Conservation (phyloP, 2,797 vertebrate genomes). For the Allenopithecus nigroviridis region DNA sequence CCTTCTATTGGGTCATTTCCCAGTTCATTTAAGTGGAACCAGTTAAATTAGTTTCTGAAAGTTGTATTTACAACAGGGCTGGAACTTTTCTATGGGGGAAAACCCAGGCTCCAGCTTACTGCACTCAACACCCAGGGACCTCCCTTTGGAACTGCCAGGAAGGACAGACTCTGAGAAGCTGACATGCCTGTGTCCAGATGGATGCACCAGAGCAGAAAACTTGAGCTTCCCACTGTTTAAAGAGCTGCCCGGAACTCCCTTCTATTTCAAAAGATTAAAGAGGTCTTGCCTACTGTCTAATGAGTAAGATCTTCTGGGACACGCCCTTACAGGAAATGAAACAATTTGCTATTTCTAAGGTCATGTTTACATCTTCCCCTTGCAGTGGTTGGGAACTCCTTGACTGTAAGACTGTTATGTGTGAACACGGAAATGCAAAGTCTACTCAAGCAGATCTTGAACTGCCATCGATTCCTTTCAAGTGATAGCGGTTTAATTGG, state of each 20-base stretch:
- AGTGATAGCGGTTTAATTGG: constrained; percentile 25
- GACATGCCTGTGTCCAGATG: neutral
- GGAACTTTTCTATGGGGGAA: constrained; percentile 53
- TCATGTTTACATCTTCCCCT: neutral
- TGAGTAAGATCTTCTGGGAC: neutral
- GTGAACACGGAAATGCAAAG: neutral
- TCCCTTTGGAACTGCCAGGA: neutral
- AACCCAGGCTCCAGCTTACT: constrained; percentile 35
- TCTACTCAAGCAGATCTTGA: constrained; percentile 42
- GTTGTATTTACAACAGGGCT: constrained; percentile 69
- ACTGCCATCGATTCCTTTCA: constrained; percentile 18
- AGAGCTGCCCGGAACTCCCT: neutral
- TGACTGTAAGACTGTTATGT: neutral
- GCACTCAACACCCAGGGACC: neutral
- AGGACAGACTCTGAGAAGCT: neutral
- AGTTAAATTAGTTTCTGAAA: constrained; percentile 79
- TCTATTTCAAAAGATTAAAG: constrained; percentile 30
- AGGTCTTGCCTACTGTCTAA: neutral
- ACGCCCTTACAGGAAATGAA: neutral
- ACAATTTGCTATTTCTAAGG: constrained; percentile 14
- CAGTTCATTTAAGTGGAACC: constrained; percentile 82
- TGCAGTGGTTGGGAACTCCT: neutral
- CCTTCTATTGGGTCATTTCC: constrained; percentile 82
- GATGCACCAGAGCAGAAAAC: neutral
- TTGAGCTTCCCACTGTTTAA: neutral